phyloP scores from a whole-genome alignment of 1,140 invertebrate genomes.

The Microplitis mediator region DNA sequence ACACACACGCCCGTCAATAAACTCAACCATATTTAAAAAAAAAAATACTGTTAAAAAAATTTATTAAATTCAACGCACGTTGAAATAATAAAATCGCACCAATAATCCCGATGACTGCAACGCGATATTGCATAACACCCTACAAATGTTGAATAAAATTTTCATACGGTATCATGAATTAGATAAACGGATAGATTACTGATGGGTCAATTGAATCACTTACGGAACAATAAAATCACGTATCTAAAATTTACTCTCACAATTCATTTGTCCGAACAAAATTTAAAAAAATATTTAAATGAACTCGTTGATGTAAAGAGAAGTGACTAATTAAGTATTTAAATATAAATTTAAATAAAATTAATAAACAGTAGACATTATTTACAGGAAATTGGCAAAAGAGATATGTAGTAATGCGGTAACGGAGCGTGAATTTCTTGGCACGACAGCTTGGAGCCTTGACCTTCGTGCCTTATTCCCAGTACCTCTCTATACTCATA shows the following conservation, averaged over 20 bases:
- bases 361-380: not conserved
- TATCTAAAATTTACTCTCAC: conserved; percentile 7
- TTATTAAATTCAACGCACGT: too few relatives aligned
- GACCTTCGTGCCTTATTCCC: conserved; percentile 38
- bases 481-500: conserved; percentile 2
- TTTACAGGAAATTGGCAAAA: conserved; percentile 4
- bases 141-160: conserved; percentile 7
- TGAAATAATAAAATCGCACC: too few relatives aligned
- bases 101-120: not conserved
- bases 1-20: too few relatives aligned
- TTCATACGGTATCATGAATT: not conserved
- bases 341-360: not conserved
- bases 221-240: conserved; percentile 10
- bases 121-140: not conserved
- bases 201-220: conserved; percentile 25
- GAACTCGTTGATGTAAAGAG: too few relatives aligned
- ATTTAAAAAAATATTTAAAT: too few relatives aligned
- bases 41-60: too few relatives aligned
- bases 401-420: conserved; percentile 19
- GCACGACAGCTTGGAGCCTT: conserved; percentile 36
- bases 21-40: too few relatives aligned
- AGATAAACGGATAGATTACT: conserved; percentile 9
- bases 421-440: conserved; percentile 37
- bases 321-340: too few relatives aligned
- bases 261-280: too few relatives aligned